phyloP scores from a whole-genome alignment of 2,888 invertebrate genomes.

The Netelia inedita region DNA sequence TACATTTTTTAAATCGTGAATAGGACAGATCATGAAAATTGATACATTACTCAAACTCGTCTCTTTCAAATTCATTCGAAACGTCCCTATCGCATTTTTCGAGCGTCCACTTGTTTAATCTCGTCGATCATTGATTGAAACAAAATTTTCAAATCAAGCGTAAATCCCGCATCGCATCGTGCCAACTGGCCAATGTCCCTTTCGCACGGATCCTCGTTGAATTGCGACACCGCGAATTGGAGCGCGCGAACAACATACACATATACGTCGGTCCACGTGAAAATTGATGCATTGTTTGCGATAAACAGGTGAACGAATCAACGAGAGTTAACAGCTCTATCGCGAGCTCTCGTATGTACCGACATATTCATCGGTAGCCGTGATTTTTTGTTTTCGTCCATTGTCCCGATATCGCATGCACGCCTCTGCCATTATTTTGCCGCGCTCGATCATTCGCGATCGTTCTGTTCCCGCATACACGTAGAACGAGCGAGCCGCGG shows the following conservation, averaged over 20 bases:
- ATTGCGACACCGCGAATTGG: background rate
- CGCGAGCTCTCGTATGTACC: background rate
- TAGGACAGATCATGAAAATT: too few relatives aligned
- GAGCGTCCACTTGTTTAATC: background rate
- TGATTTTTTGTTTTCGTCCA: constrained; percentile 41
- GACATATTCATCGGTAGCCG: constrained; percentile 22
- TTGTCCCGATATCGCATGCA: constrained; percentile 55
- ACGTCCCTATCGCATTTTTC: background rate
- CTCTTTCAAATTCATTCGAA: background rate
- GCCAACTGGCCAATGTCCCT: background rate
- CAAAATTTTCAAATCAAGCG: background rate
- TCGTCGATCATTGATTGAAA: background rate
- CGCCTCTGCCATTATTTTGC: constrained; percentile 62
- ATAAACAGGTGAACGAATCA: constrained; percentile 22
- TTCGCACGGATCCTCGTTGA: background rate
- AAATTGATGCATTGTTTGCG: constrained; percentile 28
- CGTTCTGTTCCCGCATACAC: constrained; percentile 43
- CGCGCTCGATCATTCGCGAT: constrained; percentile 55
- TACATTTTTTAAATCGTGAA: background rate
- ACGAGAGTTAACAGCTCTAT: constrained; percentile 13
- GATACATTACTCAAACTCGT: background rate
- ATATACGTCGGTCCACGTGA: background rate
- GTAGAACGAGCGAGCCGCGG: constrained; percentile 7
- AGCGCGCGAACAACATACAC: background rate
- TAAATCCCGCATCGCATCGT: background rate